phyloP scores from a whole-genome alignment of 2,113 vertebrate species.

The Fulmarus glacialis region DNA sequence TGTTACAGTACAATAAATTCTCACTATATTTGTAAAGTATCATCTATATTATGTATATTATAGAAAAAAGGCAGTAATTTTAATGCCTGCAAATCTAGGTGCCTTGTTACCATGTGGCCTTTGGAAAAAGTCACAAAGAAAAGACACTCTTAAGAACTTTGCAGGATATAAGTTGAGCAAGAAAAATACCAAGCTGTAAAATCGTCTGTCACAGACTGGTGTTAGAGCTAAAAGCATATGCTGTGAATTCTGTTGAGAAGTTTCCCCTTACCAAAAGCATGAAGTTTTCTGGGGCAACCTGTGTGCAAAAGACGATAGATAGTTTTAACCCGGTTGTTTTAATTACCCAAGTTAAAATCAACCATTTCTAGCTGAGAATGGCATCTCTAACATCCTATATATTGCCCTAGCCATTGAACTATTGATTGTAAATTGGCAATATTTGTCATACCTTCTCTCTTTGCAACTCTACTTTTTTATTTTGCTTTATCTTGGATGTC shows the following conservation, averaged over 20 bases:
- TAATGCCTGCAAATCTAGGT: neutral
- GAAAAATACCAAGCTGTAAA: neutral
- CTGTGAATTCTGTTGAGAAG: neutral
- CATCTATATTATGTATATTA: neutral
- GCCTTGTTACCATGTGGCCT: neutral
- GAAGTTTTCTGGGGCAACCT: neutral
- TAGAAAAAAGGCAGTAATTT: neutral
- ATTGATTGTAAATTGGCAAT: neutral
- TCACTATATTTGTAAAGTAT: neutral
- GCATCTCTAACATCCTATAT: neutral
- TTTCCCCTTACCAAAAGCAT: neutral
- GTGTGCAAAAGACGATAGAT: neutral
- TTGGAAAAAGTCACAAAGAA: neutral
- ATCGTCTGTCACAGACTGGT: neutral
- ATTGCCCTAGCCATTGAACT: neutral
- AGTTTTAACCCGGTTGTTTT: neutral
- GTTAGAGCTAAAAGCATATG: neutral
- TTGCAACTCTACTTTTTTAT: neutral
- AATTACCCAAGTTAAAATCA: neutral
- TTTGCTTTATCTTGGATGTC: neutral
- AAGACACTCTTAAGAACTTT: neutral
- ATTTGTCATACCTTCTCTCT: neutral
- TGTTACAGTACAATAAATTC: neutral
- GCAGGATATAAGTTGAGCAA: neutral
- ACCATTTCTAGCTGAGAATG: neutral